A percentile compares a stretch with the other conserved stretches of the same genome.
These are phyloP conservation scores for Ostrea edulis DNA, from an alignment of 1,140 invertebrate genomes.

Conservation along the genomic window DNA sequence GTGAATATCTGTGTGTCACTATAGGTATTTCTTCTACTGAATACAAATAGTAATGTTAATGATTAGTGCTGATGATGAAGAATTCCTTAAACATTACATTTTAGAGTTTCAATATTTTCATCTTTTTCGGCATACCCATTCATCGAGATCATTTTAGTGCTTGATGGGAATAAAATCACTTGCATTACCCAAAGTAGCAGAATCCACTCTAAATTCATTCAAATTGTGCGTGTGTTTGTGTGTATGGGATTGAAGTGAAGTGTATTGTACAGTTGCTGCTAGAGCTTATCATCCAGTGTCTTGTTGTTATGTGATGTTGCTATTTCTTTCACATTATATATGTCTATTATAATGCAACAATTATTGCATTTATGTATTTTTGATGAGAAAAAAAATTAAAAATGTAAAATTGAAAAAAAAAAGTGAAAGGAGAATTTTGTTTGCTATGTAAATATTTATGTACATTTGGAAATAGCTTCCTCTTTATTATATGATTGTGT, in stretches of 20 bases:
- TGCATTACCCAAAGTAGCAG: neutral
- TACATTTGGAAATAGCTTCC: neutral
- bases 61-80: neutral
- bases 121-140: neutral
- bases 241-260: constrained; percentile 24
- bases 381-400: constrained; percentile 34
- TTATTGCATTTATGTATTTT: constrained; percentile 31
- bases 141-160: neutral
- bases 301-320: neutral
- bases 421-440: constrained; percentile 21
- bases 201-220: neutral
- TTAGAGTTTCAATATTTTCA: neutral
- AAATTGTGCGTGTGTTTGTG: neutral
- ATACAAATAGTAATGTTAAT: neutral
- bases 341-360: neutral
- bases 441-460: constrained; percentile 23
- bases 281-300: neutral
- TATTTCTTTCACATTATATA: neutral
- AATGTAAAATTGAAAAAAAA: constrained; percentile 16
- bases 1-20: too few relatives aligned
- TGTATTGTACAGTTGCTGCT: neutral
- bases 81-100: neutral
- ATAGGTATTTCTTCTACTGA: neutral
- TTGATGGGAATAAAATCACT: neutral
- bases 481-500: constrained; percentile 16